Percentiles rank a stretch among this genome's conserved stretches.
Conservation (phyloP, 2,888 invertebrate species). For the Augochlorella aurata region DNA sequence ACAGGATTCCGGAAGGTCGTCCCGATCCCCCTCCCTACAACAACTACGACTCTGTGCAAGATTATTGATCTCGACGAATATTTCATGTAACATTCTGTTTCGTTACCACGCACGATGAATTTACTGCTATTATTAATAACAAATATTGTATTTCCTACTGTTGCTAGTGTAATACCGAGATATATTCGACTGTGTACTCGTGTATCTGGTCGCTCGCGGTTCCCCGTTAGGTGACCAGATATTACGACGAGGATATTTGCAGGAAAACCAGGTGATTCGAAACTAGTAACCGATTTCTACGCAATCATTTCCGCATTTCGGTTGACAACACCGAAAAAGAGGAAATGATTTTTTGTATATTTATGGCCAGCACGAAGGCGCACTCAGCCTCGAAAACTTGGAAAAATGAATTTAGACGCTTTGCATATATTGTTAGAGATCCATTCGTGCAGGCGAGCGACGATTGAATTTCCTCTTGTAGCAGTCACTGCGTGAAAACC, state of each 20-base stretch:
- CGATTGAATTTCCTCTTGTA: slow-evolving; percentile 44
- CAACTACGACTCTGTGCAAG: slow-evolving; percentile 79
- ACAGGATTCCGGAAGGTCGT: slow-evolving; percentile 85
- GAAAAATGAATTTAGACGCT: slow-evolving; percentile 55
- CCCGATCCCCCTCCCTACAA: slow-evolving; percentile 75
- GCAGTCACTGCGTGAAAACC: slow-evolving; percentile 42
- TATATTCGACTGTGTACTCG: slow-evolving; percentile 47
- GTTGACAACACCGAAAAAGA: neutral
- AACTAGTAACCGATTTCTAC: slow-evolving; percentile 46
- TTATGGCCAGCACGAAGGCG: slow-evolving; percentile 34
- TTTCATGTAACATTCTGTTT: slow-evolving; percentile 46
- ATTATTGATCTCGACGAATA: slow-evolving; percentile 73
- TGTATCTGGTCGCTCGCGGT: slow-evolving; percentile 54
- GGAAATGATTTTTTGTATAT: slow-evolving; percentile 39
- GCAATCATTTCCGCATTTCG: neutral
- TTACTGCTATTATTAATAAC: slow-evolving; percentile 55
- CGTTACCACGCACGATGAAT: slow-evolving; percentile 56
- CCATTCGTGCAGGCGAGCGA: slow-evolving; percentile 32
- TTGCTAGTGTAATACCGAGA: slow-evolving; percentile 59
- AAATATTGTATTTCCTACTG: slow-evolving; percentile 59
- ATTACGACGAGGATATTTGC: slow-evolving; percentile 52
- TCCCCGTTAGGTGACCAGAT: slow-evolving; percentile 34
- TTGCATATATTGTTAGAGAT: slow-evolving; percentile 47
- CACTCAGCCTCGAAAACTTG: neutral
- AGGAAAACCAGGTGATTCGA: slow-evolving; percentile 48